These are phyloP conservation scores for Lysandra coridon DNA, from an alignment of 2,888 invertebrate genomes.

Conservation along the genomic window DNA sequence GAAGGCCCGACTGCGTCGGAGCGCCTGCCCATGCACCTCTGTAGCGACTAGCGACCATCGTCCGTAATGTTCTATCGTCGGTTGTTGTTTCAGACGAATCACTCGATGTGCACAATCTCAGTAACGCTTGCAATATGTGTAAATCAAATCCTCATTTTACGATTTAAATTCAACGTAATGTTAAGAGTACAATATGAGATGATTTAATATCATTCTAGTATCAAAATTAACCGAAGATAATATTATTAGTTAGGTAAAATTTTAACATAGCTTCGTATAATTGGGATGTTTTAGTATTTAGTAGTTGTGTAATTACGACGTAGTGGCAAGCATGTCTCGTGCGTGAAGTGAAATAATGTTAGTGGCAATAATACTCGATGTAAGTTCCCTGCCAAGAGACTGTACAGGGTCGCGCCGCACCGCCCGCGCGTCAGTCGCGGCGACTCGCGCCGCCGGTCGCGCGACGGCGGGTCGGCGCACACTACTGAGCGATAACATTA, in stretches of 20 bases:
- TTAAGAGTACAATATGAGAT: slow-evolving; percentile 81
- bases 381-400: slow-evolving; percentile 66
- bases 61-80: slow-evolving; percentile 58
- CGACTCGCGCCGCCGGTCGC: slow-evolving; percentile 11
- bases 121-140: slow-evolving; percentile 79
- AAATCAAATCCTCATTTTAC: slow-evolving; percentile 72
- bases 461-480: slow-evolving; percentile 43
- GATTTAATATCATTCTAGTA: slow-evolving; percentile 81
- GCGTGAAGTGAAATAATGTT: slow-evolving; percentile 64
- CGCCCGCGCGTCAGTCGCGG: slow-evolving; percentile 39
- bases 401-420: slow-evolving; percentile 45
- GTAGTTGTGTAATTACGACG: slow-evolving; percentile 70
- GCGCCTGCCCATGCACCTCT: slow-evolving; percentile 54
- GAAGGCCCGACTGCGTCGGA: slow-evolving; percentile 44
- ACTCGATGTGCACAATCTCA: slow-evolving; percentile 80
- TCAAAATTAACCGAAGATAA: slow-evolving; percentile 82
- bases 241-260: slow-evolving; percentile 80
- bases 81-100: slow-evolving; percentile 60
- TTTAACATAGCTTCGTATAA: slow-evolving; percentile 81
- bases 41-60: slow-evolving; percentile 67
- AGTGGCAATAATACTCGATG: slow-evolving; percentile 79
- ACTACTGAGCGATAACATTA: slow-evolving; percentile 67
- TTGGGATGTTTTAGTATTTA: slow-evolving; percentile 80
- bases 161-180: slow-evolving; percentile 75
- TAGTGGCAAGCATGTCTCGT: slow-evolving; percentile 74